These are phyloP conservation scores for Ophion costatus DNA, from an alignment of 2,888 invertebrate species.

Conservation along the genomic window DNA sequence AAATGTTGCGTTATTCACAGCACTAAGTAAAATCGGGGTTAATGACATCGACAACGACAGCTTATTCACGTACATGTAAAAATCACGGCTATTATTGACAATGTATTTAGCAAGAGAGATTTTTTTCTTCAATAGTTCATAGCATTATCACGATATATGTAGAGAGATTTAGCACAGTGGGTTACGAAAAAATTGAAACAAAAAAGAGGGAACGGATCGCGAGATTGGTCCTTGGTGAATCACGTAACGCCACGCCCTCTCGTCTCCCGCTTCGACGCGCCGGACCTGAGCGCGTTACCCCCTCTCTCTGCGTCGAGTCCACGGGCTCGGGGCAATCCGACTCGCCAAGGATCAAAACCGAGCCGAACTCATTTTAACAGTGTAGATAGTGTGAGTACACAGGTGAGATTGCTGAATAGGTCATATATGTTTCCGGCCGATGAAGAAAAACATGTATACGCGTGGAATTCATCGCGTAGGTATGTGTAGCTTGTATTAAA, in stretches of 20 bases:
- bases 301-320: background rate
- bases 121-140: slow-evolving; percentile 6
- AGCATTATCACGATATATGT: slow-evolving; percentile 53
- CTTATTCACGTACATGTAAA: background rate
- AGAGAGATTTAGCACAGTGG: slow-evolving; percentile 13
- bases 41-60: slow-evolving; percentile 53
- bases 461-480: background rate
- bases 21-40: slow-evolving; percentile 66
- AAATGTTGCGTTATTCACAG: slow-evolving; percentile 65
- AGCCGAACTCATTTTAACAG: background rate
- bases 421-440: background rate
- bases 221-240: slow-evolving; percentile 22
- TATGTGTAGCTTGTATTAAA: too few relatives aligned
- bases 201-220: slow-evolving; percentile 33
- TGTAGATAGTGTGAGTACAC: slow-evolving; percentile 42
- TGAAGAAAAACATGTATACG: slow-evolving; percentile 5
- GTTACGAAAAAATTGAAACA: slow-evolving; percentile 41
- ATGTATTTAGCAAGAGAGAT: slow-evolving; percentile 38
- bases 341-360: background rate
- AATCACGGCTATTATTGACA: slow-evolving; percentile 46
- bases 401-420: slow-evolving; percentile 9
- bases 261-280: too few relatives aligned
- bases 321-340: background rate
- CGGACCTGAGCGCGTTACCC: background rate
- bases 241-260: background rate